Percentiles rank a stretch among this genome's conserved stretches.
Evolutionary conservation across 2,888 invertebrate genomes (phyloP).

Genomic region (Helobdella robusta): DNA sequence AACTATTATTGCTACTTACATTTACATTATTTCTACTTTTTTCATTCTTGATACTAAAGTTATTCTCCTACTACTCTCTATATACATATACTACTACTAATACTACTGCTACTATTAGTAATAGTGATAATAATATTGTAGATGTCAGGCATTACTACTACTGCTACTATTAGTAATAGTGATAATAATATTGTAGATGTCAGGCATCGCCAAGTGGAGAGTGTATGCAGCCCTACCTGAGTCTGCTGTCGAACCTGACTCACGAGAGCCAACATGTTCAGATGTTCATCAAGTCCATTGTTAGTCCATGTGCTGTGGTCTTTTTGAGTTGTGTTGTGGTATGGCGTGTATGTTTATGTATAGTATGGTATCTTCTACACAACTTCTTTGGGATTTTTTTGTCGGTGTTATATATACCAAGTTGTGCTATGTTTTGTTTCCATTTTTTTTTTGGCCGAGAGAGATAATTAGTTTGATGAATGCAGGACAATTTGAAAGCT

Average conservation of each 20-base stretch:
- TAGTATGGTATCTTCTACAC: too few species aligned
- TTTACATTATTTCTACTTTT: too few species aligned
- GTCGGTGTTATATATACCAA: neutral
- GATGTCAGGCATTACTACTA: slow-evolving; percentile 7
- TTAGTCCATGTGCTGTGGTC: slow-evolving; percentile 30
- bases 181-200: neutral
- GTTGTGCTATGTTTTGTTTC: neutral
- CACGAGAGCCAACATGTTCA: slow-evolving; percentile 42
- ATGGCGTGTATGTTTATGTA: neutral
- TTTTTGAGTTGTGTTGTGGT: neutral
- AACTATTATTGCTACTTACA: too few species aligned
- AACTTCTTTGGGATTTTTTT: too few species aligned
- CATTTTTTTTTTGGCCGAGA: too few species aligned
- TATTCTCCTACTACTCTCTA: too few species aligned
- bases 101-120: neutral
- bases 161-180: neutral
- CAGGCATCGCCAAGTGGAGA: slow-evolving; percentile 32
- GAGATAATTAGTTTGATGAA: neutral
- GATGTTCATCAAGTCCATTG: slow-evolving; percentile 41
- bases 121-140: neutral
- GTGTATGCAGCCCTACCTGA: slow-evolving; percentile 39
- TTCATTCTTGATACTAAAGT: too few species aligned
- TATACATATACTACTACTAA: too few species aligned
- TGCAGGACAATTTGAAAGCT: slow-evolving; percentile 36
- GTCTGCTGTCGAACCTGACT: slow-evolving; percentile 44